Conservation (phyloP, 2,113 vertebrate species). For the Tonatia bakeri region DNA sequence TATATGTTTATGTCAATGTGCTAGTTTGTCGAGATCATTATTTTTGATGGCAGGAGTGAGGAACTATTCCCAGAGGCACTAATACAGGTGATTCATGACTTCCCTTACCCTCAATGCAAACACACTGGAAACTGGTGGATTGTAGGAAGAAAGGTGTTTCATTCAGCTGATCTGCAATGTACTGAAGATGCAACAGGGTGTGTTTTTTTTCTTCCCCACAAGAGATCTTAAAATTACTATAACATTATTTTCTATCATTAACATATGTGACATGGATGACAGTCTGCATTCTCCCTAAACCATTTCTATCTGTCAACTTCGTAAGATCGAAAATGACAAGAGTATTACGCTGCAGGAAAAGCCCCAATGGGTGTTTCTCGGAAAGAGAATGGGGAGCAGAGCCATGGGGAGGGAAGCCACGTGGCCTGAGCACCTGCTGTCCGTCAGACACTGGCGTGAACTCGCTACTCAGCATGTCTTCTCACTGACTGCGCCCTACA, state of each 20-base stretch:
- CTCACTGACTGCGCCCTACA: not conserved
- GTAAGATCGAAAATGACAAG: not conserved
- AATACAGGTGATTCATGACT: not conserved
- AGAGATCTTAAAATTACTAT: not conserved
- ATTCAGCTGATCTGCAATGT: not conserved
- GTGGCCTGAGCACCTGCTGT: fast-evolving
- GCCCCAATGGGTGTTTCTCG: not conserved
- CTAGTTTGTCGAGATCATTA: not conserved
- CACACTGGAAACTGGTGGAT: not conserved
- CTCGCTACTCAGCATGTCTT: fast-evolving
- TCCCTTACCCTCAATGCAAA: not conserved
- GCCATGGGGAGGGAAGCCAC: not conserved
- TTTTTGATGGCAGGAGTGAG: not conserved
- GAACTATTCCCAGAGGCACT: not conserved
- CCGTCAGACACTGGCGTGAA: fast-evolving
- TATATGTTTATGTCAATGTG: not conserved
- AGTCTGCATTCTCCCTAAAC: not conserved
- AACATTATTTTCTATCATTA: not conserved
- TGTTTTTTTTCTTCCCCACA: not conserved
- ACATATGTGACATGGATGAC: not conserved
- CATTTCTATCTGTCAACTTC: not conserved
- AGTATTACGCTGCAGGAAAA: not conserved
- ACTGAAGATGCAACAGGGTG: not conserved
- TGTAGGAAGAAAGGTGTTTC: not conserved
- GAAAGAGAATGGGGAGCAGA: no score